Evolutionary conservation across 2,113 vertebrate genomes (phyloP).

Genomic region (Oncorhynchus clarkii): DNA sequence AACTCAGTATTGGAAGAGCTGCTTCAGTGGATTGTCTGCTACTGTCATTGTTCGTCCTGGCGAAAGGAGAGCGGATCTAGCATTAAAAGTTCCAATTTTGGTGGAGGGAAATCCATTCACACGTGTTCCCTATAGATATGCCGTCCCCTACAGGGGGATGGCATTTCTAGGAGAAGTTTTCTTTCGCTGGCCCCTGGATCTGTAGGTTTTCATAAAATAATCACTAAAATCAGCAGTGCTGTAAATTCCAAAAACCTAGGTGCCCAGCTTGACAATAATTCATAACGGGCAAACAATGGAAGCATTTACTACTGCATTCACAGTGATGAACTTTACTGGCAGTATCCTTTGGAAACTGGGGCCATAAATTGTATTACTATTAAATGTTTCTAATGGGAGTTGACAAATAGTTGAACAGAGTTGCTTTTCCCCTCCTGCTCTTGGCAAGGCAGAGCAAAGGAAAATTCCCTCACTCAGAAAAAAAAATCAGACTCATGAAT

Average conservation of each 20-base stretch:
- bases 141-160: background rate
- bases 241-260: constrained; percentile 47
- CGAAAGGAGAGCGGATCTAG: constrained; percentile 50
- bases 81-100: constrained; percentile 27
- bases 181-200: constrained; percentile 4
- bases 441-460: constrained; percentile 79
- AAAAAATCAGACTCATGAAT: constrained; percentile 78
- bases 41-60: constrained; percentile 68
- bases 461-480: constrained; percentile 80
- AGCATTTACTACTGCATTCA: constrained; percentile 81
- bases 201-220: constrained; percentile 25
- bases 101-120: constrained; percentile 16
- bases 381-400: constrained; percentile 97
- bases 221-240: constrained; percentile 30
- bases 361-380: constrained; percentile 93
- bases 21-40: constrained; percentile 74
- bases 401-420: constrained; percentile 94
- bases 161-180: background rate
- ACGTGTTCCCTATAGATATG: constrained; percentile 9
- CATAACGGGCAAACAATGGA: constrained; percentile 82
- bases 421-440: constrained; percentile 81
- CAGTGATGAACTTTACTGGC: constrained; percentile 83
- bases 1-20: constrained; percentile 64
- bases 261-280: constrained; percentile 77
- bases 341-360: constrained; percentile 87